phyloP scores from a whole-genome alignment of 2,888 invertebrate genomes.

The Chymomyza caudatula region DNA sequence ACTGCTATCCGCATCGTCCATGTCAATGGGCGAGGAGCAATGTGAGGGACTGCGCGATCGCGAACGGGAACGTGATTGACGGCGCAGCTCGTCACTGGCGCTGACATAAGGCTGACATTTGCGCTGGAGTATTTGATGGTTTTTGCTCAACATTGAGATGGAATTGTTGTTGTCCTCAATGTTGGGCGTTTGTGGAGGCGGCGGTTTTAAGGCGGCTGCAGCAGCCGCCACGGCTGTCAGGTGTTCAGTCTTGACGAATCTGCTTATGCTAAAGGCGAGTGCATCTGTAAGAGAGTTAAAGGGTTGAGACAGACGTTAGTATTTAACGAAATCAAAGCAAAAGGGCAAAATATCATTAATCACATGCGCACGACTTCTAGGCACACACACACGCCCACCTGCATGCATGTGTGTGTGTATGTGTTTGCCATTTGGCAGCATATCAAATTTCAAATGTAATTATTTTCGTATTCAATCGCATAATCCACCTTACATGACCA shows the following conservation, averaged over 20 bases:
- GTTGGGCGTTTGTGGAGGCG: conserved; percentile 22
- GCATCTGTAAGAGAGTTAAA: conserved; percentile 81
- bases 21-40: conserved; percentile 70
- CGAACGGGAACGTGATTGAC: conserved; percentile 69
- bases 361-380: conserved; percentile 24
- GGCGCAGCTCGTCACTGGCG: conserved; percentile 65
- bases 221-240: conserved; percentile 81
- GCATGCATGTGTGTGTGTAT: conserved; percentile 4
- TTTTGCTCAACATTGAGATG: conserved; percentile 75
- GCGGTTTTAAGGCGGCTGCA: conserved; percentile 74
- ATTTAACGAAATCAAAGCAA: conserved; percentile 58
- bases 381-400: conserved; percentile 16
- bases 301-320: conserved; percentile 2
- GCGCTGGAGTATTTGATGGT: conserved; percentile 77
- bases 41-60: conserved; percentile 73
- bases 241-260: conserved; percentile 81
- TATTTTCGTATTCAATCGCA: conserved; percentile 76
- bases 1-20: conserved; percentile 68
- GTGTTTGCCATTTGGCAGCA: conserved; percentile 55
- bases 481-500: conserved; percentile 78
- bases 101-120: conserved; percentile 80
- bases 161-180: conserved; percentile 76
- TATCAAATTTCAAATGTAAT: conserved; percentile 77
- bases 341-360: conserved; percentile 51
- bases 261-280: conserved; percentile 90